Base-by-base conservation (phyloP, 2,113 vertebrate species). In the Dipodomys ordii region DNA sequence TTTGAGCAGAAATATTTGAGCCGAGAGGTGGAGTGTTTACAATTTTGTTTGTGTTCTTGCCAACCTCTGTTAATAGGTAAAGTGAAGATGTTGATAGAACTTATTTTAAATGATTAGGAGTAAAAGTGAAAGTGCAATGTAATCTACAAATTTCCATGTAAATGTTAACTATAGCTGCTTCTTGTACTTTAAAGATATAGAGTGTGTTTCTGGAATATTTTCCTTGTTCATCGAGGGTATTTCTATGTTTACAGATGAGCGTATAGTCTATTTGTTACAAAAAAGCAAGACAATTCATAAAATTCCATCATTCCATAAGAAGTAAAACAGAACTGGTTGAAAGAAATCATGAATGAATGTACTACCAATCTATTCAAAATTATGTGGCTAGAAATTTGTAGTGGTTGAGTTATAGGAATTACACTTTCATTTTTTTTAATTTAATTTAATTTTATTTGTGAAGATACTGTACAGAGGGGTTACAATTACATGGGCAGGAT, bases 201-300 rank as follows among this genome's bases (percentile, higher is more conserved):
- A 93, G 30, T 53, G 16, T 49, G 19, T 93, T 57, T 57, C 86
- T 89, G 77, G 62, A 87, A 62, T 35, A 53, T 39, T 62, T 86
- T 83, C 57, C 23, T 92, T 12, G n/a, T 65, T 83, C 13, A 12
- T 28, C 44, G 72, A 86, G n/a, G 39, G 10, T 78, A 44, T 96
- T 92, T 91, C 90, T 35, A 4, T 74, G 60, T 73, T 20, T 81
- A 6, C 23, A 74, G 65, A 85, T 46, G 25, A 68, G 22, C 79
- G 6, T 68, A 10, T 87, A 68, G 46, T 65, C 30, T 35, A 83
- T 89, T 62, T 96, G 67, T 30, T 88, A n/a, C 22, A 90, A 7
- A 81, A 72, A 94, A 87, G 77, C 12, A 93, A 65, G 62, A 68
- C 81, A 90, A 67, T 77, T 81, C 85, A 83, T 83, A 89, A 91